A percentile compares a stretch with the other conserved stretches of the same genome.
Evolutionary conservation across 2,797 vertebrate species (phyloP).

Genomic region (Falco novaeseelandiae): DNA sequence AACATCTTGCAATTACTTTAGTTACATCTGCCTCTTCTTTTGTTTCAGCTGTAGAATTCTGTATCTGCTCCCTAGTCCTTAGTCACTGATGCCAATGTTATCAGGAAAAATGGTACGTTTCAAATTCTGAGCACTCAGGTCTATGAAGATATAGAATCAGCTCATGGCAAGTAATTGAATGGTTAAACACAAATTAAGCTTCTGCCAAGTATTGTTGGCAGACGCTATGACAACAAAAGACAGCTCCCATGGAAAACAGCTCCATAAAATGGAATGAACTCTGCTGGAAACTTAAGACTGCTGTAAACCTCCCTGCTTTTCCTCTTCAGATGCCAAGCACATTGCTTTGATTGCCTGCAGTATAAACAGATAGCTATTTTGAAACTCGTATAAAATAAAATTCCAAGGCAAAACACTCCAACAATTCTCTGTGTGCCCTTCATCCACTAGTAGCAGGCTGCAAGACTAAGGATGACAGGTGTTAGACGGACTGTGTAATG

Average conservation of each 20-base stretch:
- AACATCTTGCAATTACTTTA: neutral
- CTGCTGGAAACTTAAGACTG: neutral
- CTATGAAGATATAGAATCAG: neutral
- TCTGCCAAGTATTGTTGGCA: neutral
- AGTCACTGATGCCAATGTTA: neutral
- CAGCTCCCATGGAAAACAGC: neutral
- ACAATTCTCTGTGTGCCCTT: neutral
- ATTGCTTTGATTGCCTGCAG: neutral
- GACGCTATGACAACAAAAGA: neutral
- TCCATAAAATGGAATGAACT: neutral
- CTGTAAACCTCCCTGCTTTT: neutral
- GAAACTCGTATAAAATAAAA: constrained; percentile 11
- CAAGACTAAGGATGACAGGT: neutral
- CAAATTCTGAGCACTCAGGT: neutral
- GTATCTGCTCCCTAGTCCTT: neutral
- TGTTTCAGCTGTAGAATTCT: neutral
- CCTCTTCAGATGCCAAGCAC: neutral
- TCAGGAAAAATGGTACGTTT: neutral
- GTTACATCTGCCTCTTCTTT: neutral
- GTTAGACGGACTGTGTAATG: neutral
- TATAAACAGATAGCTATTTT: constrained; percentile 14
- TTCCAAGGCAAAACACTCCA: neutral
- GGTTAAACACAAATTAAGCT: neutral
- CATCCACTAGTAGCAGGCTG: neutral
- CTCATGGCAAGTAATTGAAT: neutral